Evolutionary conservation across 2,888 invertebrate genomes (phyloP).

Genomic region (Metellina segmentata): DNA sequence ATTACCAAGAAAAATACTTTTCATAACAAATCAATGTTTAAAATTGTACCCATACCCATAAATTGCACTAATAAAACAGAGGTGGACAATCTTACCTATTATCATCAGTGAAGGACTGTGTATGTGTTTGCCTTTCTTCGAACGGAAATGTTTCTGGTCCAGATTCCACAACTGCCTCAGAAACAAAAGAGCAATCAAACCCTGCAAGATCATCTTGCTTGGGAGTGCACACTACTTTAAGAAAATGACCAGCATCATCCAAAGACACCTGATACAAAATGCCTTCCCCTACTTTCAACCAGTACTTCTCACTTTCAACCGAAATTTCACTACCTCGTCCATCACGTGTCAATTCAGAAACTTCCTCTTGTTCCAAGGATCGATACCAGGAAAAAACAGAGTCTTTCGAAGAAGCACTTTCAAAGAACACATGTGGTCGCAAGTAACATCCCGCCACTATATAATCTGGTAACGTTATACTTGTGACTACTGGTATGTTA

Average conservation of each 20-base stretch:
- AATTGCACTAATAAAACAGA: too few species aligned
- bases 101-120: constrained; percentile 83
- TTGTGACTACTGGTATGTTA: constrained; percentile 88
- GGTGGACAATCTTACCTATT: constrained; percentile 83
- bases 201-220: constrained; percentile 82
- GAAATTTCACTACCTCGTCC: constrained; percentile 68
- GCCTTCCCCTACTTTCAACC: constrained; percentile 85
- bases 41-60: too few species aligned
- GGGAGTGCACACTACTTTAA: constrained; percentile 85
- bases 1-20: too few species aligned
- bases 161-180: constrained; percentile 82
- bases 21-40: too few species aligned
- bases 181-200: constrained; percentile 84
- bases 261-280: constrained; percentile 85
- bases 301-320: constrained; percentile 81
- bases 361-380: constrained; percentile 39
- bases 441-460: constrained; percentile 89
- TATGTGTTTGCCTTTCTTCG: constrained; percentile 89
- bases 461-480: constrained; percentile 85
- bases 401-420: constrained; percentile 84
- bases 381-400: constrained; percentile 87
- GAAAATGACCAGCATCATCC: constrained; percentile 85
- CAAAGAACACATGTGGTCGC: constrained; percentile 87
- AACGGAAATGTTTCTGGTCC: constrained; percentile 91
- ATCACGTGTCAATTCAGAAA: not conserved